Evolutionary conservation across 1,140 invertebrate species (phyloP), one percentile per base, ranked within the genome.

Genomic region (Lordiphosa stackelbergi): DNA sequence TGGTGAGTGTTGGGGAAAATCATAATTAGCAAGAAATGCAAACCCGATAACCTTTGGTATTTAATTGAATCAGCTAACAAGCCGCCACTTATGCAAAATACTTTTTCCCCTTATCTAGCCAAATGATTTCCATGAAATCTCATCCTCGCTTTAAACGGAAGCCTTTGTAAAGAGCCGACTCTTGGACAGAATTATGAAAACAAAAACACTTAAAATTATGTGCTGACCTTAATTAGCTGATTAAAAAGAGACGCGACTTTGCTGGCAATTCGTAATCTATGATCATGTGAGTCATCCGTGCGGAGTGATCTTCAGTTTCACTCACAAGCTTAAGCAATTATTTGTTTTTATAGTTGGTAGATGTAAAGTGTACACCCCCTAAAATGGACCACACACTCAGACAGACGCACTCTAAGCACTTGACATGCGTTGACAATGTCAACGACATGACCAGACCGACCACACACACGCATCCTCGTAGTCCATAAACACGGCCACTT

Each of bases 361-460:
- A 57, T 52, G 65, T 69, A 45, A 41, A 52, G 72, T 55, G 55
- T 61, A 75, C 73, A 75, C 77, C 77, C 77, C 77, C 55, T 41
- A 45, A 81, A 69, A 34, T 49, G 52, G 68, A 78, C 73, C 73
- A 77, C 73, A 75, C 75, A 60, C 74, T 69, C 42, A 34, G 46
- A 58, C 19, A 19, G 2, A 4, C 19, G 19, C 6, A 37, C 36
- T 35, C 4, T 49, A 56, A 57, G 22, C 78, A 75, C 75, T 79
- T 83, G 75, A 75, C 71, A 61, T 79, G 66, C 74, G 66, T 81
- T 77, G 75, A 64, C 83, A 81, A 81, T 83, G 77, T 81, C 77
- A 83, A 81, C 77, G 77, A 72, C 77, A 75, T 83, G 77, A 77
- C 71, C 22, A 54, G 28, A 35, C 16, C 7, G 22, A 41, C 34